Conservation (phyloP, 1,140 invertebrate genomes). For the Trinorchestia longiramus region DNA sequence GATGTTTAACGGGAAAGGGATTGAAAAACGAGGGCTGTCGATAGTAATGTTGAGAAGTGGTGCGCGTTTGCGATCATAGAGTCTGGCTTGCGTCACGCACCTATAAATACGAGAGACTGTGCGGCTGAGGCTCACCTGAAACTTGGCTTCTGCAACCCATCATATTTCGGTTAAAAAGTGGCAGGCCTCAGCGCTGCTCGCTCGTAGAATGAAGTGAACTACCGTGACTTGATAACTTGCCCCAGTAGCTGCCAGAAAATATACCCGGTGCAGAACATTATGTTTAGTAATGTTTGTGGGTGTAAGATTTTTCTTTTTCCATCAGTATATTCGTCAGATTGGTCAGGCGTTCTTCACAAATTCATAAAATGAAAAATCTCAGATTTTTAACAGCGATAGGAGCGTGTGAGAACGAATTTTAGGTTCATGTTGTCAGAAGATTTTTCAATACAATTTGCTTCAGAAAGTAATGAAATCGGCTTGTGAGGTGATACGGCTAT, state of each 20-base stretch:
- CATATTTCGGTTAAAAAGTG: conserved; percentile 26
- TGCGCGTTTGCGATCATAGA: not conserved
- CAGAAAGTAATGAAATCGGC: too few relatives aligned
- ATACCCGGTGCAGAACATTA: not conserved
- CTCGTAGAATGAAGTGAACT: not conserved
- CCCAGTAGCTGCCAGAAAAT: not conserved
- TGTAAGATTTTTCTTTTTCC: too few relatives aligned
- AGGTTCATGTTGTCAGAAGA: too few relatives aligned
- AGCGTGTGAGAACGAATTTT: too few relatives aligned
- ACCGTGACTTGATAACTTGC: not conserved
- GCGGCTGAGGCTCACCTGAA: conserved; percentile 6
- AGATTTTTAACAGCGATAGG: too few relatives aligned
- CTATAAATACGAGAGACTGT: not conserved
- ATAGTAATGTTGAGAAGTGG: not conserved
- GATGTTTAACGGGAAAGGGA: not conserved
- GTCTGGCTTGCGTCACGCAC: conserved; percentile 17
- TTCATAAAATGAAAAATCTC: too few relatives aligned
- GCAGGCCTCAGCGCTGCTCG: not conserved
- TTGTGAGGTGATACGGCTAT: too few relatives aligned
- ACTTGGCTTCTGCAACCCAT: conserved; percentile 14
- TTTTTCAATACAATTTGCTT: too few relatives aligned
- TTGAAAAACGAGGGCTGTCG: not conserved
- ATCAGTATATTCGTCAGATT: too few relatives aligned
- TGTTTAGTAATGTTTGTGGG: not conserved
- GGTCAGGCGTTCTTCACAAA: too few relatives aligned